Evolutionary conservation across 2,888 invertebrate genomes (phyloP), one percentile per base, ranked within the genome.

Genomic region (Cheilosia vernalis): DNA sequence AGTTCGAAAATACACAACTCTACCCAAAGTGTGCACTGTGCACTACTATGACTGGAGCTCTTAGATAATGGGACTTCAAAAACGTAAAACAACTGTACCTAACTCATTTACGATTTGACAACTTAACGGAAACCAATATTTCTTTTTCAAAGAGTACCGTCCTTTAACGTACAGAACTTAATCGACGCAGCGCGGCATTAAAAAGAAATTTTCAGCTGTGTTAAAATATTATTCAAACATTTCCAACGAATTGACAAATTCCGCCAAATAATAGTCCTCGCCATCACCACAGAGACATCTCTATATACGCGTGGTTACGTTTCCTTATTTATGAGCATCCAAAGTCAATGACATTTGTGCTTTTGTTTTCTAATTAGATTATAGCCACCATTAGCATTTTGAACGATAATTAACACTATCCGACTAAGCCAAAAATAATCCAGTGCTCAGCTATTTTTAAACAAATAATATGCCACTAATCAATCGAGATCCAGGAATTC

Each of bases 371-470:
- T 81, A 81, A 85, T 81, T 81, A 55, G 81, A 85, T 85, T 81
- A 85, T 40, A 77, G 64, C 56, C 76, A 67, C 81, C 81, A 77
- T 85, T 77, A 85, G 72, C 60, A 72, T 81, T 74, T 63, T 76
- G 66, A 21, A 49, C 30, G 56, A 55, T 76, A 69, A 69, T 76
- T 60, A 81, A 72, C 42, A 67, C 42, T 64, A 58, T 60, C 70
- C 7, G 5, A 17, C 19, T 81, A 77, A 66, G 64, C 55, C 84
- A 49, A 85, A 85, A 81, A 85, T 77, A 85, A 77, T 61, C 81
- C 56, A 72, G 60, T 58, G 44, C 76, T 70, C 61, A 70, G 66
- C 81, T 85, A 85, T 85, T 85, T 85, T 85, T 85, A 85, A 85
- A 85, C 67, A 85, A 85, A 85, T 85, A 77, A 76, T 81, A 80